Evolutionary conservation across 1,140 invertebrate genomes (phyloP), one percentile per base, ranked within the genome.

Genomic region (Mylabris phalerata): DNA sequence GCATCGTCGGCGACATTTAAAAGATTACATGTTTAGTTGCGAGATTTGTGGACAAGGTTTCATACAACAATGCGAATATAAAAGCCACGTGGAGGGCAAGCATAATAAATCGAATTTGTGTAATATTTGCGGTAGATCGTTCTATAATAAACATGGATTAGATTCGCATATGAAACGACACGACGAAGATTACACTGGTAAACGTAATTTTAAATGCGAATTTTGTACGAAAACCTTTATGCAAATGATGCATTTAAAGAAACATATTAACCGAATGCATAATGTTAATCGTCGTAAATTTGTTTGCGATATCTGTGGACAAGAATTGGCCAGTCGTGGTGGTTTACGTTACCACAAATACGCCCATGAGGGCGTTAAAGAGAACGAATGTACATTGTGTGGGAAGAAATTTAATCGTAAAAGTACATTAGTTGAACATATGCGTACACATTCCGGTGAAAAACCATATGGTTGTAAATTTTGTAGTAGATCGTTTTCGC

Each of bases 401-500:
- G 64, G 71, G 6, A 74, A 70, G 13, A 65, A 62, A 5, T 73
- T 69, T 1, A 25, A 50, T 1, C 66, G 70, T 56, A 69, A 66
- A 13, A 69, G 69, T 48, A 61, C 66, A 26, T 57, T 75, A 3
- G 59, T 66, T 6, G 50, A 66, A 0, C 73, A 75, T 45, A 46
- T 59, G 9, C 41, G 57, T 9, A 43, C 9, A 2, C 63, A 63
- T 48, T 41, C 72, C 67, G 68, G 72, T 69, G 65, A 57, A 32
- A 73, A 67, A 4, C 64, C 74, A 70, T 76, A 73, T 47, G 74
- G 67, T 59, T 78, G 76, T 50, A 64, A 73, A 5, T 64, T 66
- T 10, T 78, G 76, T 48, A 66, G 70, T 3, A 75, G 75, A 60
- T 67, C 70, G 19, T 78, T 78, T 52, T 63, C 72, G 59, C 68